Percentiles rank a stretch among this genome's conserved stretches.
These are phyloP conservation scores for Dicycla oo DNA, from an alignment of 2,888 invertebrate species.

Conservation along the genomic window DNA sequence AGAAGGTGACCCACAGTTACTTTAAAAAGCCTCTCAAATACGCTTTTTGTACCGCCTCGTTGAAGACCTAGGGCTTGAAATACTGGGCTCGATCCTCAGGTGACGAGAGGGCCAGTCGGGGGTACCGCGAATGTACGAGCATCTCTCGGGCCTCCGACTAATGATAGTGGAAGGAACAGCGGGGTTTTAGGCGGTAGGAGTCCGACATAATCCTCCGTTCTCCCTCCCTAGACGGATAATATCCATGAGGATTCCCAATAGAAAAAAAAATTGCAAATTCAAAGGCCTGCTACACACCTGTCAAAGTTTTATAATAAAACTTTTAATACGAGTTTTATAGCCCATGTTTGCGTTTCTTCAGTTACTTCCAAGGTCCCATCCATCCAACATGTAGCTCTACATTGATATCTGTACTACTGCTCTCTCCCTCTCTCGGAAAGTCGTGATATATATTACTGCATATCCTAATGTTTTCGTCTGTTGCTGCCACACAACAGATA, in stretches of 20 bases:
- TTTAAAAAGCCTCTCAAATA: not conserved
- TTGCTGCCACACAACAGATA: too few species aligned
- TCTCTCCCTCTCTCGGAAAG: not conserved
- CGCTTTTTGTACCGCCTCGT: not conserved
- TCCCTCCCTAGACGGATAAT: not conserved
- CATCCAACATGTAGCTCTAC: not conserved
- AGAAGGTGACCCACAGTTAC: conserved; percentile 75
- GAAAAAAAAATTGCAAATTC: too few species aligned
- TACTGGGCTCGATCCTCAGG: not conserved
- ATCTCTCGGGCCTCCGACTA: not conserved
- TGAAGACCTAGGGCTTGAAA: not conserved
- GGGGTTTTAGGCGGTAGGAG: not conserved
- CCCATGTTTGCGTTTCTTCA: not conserved
- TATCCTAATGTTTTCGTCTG: not conserved
- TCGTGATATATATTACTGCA: too few species aligned
- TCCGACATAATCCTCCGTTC: not conserved
- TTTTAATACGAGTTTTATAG: not conserved
- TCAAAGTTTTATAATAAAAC: too few species aligned
- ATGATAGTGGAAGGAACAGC: not conserved
- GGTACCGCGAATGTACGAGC: not conserved
- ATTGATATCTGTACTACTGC: not conserved
- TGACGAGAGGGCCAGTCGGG: not conserved
- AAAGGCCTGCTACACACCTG: too few species aligned
- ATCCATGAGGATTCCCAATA: not conserved
- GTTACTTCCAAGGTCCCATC: not conserved